phyloP scores from a whole-genome alignment of 2,113 vertebrate genomes.

The Mystacornis crossleyi region DNA sequence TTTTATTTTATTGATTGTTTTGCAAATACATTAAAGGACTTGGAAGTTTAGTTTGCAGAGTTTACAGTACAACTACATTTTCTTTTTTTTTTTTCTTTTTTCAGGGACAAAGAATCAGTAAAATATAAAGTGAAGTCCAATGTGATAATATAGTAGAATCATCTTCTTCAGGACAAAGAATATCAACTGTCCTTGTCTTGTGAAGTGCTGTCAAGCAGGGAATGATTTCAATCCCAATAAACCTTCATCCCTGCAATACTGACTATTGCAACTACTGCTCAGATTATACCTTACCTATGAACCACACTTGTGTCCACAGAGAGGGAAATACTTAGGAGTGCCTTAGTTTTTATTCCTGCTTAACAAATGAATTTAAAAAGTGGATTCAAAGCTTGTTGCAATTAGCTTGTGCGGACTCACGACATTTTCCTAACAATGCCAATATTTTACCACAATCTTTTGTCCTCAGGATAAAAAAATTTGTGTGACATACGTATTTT shows the following conservation, averaged over 20 bases:
- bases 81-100: neutral
- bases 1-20: constrained; percentile 50
- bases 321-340: neutral
- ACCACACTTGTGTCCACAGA: neutral
- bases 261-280: neutral
- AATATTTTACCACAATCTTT: neutral
- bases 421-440: neutral
- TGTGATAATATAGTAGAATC: neutral
- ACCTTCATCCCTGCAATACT: neutral
- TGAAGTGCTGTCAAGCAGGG: neutral
- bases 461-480: neutral
- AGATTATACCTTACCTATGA: neutral
- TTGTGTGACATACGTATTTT: neutral
- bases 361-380: neutral
- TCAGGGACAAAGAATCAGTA: neutral
- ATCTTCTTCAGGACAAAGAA: neutral
- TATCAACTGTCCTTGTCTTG: neutral
- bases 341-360: neutral
- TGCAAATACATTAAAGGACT: constrained; percentile 41
- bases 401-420: neutral
- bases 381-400: neutral
- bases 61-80: neutral
- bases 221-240: neutral
- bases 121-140: neutral
- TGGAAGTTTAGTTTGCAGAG: neutral